Percentiles rank a stretch among this genome's conserved stretches.
Conservation (phyloP, 2,797 vertebrate species). For the Cirrhinus mrigala region DNA sequence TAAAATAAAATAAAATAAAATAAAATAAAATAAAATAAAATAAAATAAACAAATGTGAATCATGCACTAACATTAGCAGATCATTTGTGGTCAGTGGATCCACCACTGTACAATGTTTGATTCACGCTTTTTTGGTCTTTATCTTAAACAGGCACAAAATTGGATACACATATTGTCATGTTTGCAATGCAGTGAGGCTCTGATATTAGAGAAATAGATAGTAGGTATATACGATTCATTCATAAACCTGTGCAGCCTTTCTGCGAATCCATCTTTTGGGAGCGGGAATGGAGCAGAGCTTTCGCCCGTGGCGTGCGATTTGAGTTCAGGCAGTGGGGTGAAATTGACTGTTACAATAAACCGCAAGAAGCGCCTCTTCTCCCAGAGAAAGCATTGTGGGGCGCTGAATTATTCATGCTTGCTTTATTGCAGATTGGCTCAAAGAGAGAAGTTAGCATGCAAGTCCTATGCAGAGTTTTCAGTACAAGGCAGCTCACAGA, state of each 20-base stretch:
- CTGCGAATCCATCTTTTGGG: constrained; percentile 13
- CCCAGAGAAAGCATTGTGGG: constrained; percentile 60
- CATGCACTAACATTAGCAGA: background rate
- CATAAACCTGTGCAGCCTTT: constrained; percentile 2
- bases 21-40: too few species aligned
- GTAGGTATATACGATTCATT: background rate
- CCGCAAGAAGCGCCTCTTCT: constrained; percentile 53
- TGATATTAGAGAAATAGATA: background rate
- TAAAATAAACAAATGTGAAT: background rate
- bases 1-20: too few species aligned
- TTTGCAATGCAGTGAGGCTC: background rate
- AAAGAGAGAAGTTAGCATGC: constrained; percentile 58
- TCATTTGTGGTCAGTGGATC: background rate
- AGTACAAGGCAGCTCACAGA: constrained; percentile 46
- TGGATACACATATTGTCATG: background rate
- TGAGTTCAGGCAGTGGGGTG: constrained; percentile 48
- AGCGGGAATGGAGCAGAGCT: constrained; percentile 14
- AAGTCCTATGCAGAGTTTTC: constrained; percentile 46
- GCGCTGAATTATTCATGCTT: constrained; percentile 67
- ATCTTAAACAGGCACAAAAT: background rate
- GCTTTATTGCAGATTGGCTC: constrained; percentile 66
- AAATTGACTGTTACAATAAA: constrained; percentile 64
- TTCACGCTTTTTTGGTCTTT: background rate
- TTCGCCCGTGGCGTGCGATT: constrained; percentile 38
- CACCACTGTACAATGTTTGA: background rate